A percentile compares a stretch with the other conserved stretches of the same genome.
These are phyloP conservation scores for Macroteleia sp. DNA, from an alignment of 2,888 invertebrate species.

Conservation along the genomic window DNA sequence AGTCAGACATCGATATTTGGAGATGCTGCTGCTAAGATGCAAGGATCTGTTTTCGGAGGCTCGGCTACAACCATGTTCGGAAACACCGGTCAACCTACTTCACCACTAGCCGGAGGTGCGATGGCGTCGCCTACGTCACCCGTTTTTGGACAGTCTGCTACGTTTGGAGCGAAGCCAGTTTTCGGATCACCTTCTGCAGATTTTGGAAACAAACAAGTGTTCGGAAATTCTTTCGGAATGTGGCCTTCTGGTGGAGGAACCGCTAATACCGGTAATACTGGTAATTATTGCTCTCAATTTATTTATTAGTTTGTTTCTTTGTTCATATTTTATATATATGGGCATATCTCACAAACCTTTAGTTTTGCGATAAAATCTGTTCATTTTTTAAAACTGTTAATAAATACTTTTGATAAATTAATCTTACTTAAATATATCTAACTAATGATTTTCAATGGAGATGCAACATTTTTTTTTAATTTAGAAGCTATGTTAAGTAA, in stretches of 20 bases:
- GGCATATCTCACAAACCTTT: too few species aligned
- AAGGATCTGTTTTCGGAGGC: conserved; percentile 57
- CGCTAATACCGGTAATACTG: conserved; percentile 71
- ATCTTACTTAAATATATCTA: too few species aligned
- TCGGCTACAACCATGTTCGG: conserved; percentile 67
- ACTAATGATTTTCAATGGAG: too few species aligned
- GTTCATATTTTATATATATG: too few species aligned
- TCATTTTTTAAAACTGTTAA: too few species aligned
- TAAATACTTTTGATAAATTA: too few species aligned
- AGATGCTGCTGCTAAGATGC: conserved; percentile 45
- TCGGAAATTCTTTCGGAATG: conserved; percentile 72
- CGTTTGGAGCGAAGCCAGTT: conserved; percentile 76
- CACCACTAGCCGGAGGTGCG: conserved; percentile 46
- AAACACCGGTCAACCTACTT: conserved; percentile 41
- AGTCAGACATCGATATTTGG: conserved; percentile 46
- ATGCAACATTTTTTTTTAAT: too few species aligned
- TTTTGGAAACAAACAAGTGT: conserved; percentile 74
- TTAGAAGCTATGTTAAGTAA: too few species aligned
- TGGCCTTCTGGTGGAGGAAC: conserved; percentile 71
- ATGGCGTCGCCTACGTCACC: conserved; percentile 55
- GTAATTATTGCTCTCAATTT: too few species aligned
- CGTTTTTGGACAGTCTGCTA: conserved; percentile 74
- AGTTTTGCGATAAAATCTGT: too few species aligned
- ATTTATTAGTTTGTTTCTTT: too few species aligned
- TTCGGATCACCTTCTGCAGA: conserved; percentile 73